Conservation (phyloP, 2,797 vertebrate genomes). For the Cyprinella venusta region DNA sequence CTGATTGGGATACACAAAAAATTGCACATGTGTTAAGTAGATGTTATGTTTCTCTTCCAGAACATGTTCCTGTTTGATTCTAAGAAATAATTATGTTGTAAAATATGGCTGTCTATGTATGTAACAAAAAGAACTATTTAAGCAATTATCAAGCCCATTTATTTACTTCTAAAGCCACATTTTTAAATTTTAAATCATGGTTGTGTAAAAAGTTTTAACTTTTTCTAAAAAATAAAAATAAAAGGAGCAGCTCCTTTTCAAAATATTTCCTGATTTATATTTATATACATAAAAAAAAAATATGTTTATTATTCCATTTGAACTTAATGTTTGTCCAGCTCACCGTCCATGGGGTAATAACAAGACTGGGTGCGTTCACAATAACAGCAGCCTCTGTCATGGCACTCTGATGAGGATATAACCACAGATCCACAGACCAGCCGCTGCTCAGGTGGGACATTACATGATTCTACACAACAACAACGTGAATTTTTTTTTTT, state of each 20-base stretch:
- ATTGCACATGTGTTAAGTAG: background rate
- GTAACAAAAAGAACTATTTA: background rate
- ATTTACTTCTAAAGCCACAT: background rate
- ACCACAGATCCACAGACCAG: slow-evolving; percentile 72
- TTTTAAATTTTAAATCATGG: background rate
- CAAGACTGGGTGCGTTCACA: slow-evolving; percentile 66
- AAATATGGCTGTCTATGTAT: background rate
- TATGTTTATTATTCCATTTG: background rate
- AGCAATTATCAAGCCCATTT: background rate
- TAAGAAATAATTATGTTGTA: background rate
- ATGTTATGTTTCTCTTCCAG: background rate
- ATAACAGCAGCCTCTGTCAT: slow-evolving; percentile 79
- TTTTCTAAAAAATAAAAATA: too few species aligned
- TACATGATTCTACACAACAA: slow-evolving; percentile 73
- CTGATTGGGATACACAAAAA: slow-evolving; percentile 63
- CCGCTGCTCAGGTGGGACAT: slow-evolving; percentile 70
- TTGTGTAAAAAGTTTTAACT: too few species aligned
- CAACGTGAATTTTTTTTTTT: slow-evolving; percentile 53
- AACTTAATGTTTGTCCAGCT: slow-evolving; percentile 24
- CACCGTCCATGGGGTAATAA: slow-evolving; percentile 82
- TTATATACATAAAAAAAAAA: too few species aligned
- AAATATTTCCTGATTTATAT: too few species aligned
- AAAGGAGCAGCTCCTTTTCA: background rate
- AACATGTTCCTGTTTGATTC: background rate
- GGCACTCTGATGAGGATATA: slow-evolving; percentile 69